Percentiles rank a stretch among this genome's conserved stretches.
Evolutionary conservation across 1,140 invertebrate genomes (phyloP).

Genomic region (Acromyrmex heyeri): DNA sequence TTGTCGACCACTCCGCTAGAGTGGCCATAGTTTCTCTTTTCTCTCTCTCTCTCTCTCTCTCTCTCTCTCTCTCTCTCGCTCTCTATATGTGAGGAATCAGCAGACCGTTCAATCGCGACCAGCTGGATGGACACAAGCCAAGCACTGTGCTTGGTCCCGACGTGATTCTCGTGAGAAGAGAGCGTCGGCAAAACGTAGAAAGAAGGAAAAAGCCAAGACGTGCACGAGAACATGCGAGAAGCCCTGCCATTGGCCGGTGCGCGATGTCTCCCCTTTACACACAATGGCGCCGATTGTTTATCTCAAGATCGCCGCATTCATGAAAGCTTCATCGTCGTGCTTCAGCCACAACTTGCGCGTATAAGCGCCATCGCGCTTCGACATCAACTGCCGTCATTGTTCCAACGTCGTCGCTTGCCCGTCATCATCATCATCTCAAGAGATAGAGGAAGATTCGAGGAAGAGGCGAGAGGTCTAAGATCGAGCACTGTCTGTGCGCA

Average conservation of each 20-base stretch:
- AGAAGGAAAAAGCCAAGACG: conserved; percentile 67
- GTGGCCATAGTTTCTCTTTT: conserved; percentile 8
- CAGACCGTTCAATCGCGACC: conserved; percentile 69
- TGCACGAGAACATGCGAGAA: conserved; percentile 30
- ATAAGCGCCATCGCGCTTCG: conserved; percentile 26
- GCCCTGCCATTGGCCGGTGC: conserved; percentile 19
- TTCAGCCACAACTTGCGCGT: conserved; percentile 23
- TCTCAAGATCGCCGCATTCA: conserved; percentile 71
- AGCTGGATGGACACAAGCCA: conserved; percentile 66
- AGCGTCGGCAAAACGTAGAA: conserved; percentile 27
- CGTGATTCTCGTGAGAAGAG: conserved; percentile 53
- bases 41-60: no score
- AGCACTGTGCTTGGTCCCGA: conserved; percentile 60
- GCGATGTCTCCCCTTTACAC: conserved; percentile 30
- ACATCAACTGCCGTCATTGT: conserved; percentile 72
- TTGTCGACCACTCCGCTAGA: conserved; percentile 39
- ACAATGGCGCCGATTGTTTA: conserved; percentile 77
- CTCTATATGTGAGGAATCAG: conserved; percentile 39
- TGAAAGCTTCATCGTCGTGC: conserved; percentile 67
- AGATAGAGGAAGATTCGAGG: conserved; percentile 58
- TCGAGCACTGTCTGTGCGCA: conserved; percentile 63
- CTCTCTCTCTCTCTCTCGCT: background rate
- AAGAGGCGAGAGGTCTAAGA: conserved; percentile 66
- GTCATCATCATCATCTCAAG: conserved; percentile 61
- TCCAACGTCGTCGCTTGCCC: conserved; percentile 30